Base-by-base conservation (phyloP, 2,797 vertebrate genomes). In the Spinus pinus region DNA sequence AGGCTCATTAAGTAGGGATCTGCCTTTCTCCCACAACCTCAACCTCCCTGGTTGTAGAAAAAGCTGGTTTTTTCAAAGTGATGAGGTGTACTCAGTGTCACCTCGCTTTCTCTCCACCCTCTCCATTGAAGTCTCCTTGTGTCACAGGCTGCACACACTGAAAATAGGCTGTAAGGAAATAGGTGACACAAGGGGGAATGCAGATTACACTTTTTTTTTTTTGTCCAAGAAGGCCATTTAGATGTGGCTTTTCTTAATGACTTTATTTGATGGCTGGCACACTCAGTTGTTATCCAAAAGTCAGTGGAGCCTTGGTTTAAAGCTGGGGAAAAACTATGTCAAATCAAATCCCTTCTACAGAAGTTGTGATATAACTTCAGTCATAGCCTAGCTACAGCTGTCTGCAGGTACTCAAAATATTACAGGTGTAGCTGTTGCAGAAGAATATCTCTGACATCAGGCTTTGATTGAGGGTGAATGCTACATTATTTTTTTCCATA, bases 91-190 rank as follows among this genome's bases (percentile, higher is more conserved):
- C 49, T 70, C 27, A 28, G 49, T 56, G 35, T 49, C 67, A 25
- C 30, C 31, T 91, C 23, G 1, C 18, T 35, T 86, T 56, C 50
- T 72, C 44, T 79, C 37, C 31, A 21, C 66, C 21, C 19, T 79
- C 58, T 53, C 79, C 9, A 7, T 1, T 57, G 50, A 21, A 42
- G 18, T 83, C 28, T 58, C 19, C 20, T 80, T 53, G 67, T 27
- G 33, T 44, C 30, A 37, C 24, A 0, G 10, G 30, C 10, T 0
- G 0, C 4, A 15, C 7, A 46, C 21, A 35, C 47, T 31, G 66
- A 54, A 54, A 46, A 24, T 0, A 56, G 56, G 23, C 35, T 67
- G 54, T 62, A 81, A 72, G 57, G 56, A 91, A 42, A 8, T 42
- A 42, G 24, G 16, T 90, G 57, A 56, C 1, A 4, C 10, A 27